Base-by-base conservation (phyloP, 1,140 invertebrate genomes). In the Macrosteles quadrilineatus region DNA sequence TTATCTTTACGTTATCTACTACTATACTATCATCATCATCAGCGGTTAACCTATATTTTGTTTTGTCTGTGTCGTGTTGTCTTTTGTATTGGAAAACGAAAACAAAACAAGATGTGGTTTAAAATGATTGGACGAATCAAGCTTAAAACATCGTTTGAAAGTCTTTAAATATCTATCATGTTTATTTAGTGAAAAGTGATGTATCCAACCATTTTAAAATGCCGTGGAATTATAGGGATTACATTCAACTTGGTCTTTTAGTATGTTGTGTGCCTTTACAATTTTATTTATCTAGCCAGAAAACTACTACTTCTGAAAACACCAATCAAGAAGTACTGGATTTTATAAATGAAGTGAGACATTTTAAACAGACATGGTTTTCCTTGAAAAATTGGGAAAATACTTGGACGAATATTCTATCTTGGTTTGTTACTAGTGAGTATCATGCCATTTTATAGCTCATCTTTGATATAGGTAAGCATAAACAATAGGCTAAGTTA, bases 371-470 rank as follows among this genome's bases (percentile, higher is more conserved):
- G n/a, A 50, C 14, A 19, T 50, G 47, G 47, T 50, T 50, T 21
- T 9, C 47, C 6, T 19, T 50, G n/a, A 21, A 50, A 50, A 3
- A 4, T 4, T 50, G 47, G 47, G n/a, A 50, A 50, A 50, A 11
- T 11, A 50, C n/a, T 6, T 50, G 47, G 47, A 50, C 14, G 6
- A 50, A 50, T 50, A 9, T 21, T 21, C 21, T 50, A 19, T 50
- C 47, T 19, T 50, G 47, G 47, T 17, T 50, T 50, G 21, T 50
- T 50, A 50, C n/a, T 17, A 50, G 47, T 50, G n/a, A 50, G 47
- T 50, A 40, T 6, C 17, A 6, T 40, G 17, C 36, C 6, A 17
- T 40, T 40, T n/a, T n/a, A n/a, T n/a, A n/a, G n/a, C n/a, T n/a
- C n/a, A n/a, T n/a, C n/a, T n/a, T n/a, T n/a, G n/a, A n/a, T n/a